A percentile compares a stretch with the other conserved stretches of the same genome.
These are phyloP conservation scores for Lytechinus variegatus DNA, from an alignment of 35 echinoderm and acorn worm genomes.

Conservation along the genomic window DNA sequence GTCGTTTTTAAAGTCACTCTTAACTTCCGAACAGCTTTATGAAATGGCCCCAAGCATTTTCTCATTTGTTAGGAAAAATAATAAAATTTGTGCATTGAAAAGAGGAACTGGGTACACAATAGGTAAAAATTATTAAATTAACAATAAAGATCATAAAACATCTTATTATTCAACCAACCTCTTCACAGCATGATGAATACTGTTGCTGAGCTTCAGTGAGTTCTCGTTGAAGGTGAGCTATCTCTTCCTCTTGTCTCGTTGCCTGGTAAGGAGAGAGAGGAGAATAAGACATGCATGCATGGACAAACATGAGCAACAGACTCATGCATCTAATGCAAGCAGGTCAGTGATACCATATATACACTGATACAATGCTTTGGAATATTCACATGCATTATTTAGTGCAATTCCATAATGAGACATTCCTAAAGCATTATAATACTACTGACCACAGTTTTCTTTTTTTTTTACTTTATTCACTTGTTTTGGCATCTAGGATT, in stretches of 20 bases:
- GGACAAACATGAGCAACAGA: neutral
- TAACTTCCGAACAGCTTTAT: no score
- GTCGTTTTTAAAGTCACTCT: no score
- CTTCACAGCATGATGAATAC: conserved; percentile 92
- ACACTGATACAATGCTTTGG: neutral
- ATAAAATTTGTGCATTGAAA: neutral
- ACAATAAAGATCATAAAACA: neutral
- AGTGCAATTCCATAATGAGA: neutral
- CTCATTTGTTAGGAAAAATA: neutral
- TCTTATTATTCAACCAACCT: conserved; percentile 53
- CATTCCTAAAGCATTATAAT: neutral
- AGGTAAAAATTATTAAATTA: neutral
- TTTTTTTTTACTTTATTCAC: neutral
- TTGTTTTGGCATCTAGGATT: neutral
- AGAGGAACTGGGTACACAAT: no score
- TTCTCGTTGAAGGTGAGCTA: conserved; percentile 66
- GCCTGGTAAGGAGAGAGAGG: conserved; percentile 34
- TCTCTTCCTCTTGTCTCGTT: conserved; percentile 43
- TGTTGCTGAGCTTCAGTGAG: conserved; percentile 80
- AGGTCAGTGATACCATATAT: neutral
- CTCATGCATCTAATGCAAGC: neutral
- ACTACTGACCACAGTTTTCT: neutral
- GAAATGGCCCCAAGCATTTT: no score
- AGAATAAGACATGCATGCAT: neutral
- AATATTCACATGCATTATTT: neutral